A percentile compares a stretch with the other conserved stretches of the same genome.
Conservation (phyloP, 2,113 vertebrate species). For the Setophaga kirtlandii region DNA sequence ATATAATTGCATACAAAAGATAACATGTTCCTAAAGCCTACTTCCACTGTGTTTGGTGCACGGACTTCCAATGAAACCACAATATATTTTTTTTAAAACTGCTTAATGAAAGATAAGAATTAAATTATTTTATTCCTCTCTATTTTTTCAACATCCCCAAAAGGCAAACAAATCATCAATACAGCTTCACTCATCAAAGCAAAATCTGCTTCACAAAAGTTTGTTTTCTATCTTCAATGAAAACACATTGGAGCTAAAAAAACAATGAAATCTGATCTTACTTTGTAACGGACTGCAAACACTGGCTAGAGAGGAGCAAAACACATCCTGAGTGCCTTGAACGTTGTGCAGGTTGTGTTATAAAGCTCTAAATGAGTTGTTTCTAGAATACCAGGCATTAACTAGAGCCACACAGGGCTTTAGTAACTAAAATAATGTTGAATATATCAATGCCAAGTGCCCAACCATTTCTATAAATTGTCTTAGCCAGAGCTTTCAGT, state of each 20-base stretch:
- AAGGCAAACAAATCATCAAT: not conserved
- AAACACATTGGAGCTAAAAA: not conserved
- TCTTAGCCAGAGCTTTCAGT: constrained; percentile 39
- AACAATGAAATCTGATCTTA: not conserved
- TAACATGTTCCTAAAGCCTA: not conserved
- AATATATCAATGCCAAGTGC: constrained; percentile 49
- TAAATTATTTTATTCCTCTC: not conserved
- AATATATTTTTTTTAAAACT: not conserved
- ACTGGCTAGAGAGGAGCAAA: not conserved
- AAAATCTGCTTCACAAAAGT: not conserved
- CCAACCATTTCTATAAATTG: constrained; percentile 53
- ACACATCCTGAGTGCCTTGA: not conserved
- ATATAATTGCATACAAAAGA: not conserved
- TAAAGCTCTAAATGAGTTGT: not conserved
- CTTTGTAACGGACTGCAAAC: not conserved
- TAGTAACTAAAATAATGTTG: constrained; percentile 29
- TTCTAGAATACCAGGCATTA: not conserved
- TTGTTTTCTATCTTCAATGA: not conserved
- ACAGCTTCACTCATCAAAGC: not conserved
- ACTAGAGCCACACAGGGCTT: not conserved
- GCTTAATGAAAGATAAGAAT: not conserved
- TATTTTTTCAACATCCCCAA: not conserved
- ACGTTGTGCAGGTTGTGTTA: not conserved
- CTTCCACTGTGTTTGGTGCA: not conserved
- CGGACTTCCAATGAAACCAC: not conserved